A percentile compares a stretch with the other conserved stretches of the same genome.
Conservation (phyloP, 2,113 vertebrate genomes). For the Triplophysa tibetana region DNA sequence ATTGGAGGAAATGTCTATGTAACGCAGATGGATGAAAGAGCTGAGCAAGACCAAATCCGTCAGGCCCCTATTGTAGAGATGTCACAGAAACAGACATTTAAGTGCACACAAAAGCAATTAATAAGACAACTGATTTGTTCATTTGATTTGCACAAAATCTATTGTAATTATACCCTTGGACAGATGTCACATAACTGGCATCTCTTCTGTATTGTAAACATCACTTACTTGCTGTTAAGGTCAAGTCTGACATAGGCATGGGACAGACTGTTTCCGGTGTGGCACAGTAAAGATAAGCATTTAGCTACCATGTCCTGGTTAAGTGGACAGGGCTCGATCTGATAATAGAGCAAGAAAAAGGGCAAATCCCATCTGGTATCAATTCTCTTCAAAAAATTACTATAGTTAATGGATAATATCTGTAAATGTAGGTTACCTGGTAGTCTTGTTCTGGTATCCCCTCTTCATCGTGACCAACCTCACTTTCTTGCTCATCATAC, state of each 20-base stretch:
- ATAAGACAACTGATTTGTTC: not conserved
- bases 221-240: slow-evolving; percentile 78
- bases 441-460: slow-evolving; percentile 6
- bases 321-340: slow-evolving; percentile 66
- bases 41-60: slow-evolving; percentile 79
- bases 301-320: slow-evolving; percentile 75
- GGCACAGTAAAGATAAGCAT: slow-evolving; percentile 83
- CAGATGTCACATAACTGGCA: no score
- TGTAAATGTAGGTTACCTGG: slow-evolving; percentile 32
- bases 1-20: slow-evolving; percentile 89
- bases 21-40: slow-evolving; percentile 84
- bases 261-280: slow-evolving; percentile 80
- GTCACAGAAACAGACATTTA: not conserved
- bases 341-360: slow-evolving; percentile 1
- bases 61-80: slow-evolving; percentile 71
- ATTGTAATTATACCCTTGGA: no score
- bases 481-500: slow-evolving; percentile 19
- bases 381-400: not conserved
- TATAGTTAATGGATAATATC: not conserved
- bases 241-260: slow-evolving; percentile 87
- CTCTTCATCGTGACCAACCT: slow-evolving; percentile 22
- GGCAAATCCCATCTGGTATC: not conserved
- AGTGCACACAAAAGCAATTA: not conserved
- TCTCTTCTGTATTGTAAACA: not conserved
- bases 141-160: no score